phyloP scores from a whole-genome alignment of 2,113 vertebrate genomes.

The Nycticorax nycticorax region DNA sequence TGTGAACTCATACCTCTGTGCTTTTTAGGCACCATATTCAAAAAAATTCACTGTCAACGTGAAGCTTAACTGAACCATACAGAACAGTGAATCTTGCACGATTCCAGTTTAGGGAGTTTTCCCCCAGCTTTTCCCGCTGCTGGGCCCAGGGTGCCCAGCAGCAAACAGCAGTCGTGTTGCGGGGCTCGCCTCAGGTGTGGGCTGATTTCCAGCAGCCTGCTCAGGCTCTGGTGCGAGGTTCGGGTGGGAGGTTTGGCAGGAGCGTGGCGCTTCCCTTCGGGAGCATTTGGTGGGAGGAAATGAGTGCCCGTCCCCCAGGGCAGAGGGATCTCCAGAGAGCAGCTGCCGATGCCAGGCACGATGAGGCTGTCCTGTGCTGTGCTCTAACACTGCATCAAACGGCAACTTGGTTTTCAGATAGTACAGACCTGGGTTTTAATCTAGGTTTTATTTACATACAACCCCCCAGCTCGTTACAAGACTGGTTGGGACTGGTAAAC shows the following conservation, averaged over 20 bases:
- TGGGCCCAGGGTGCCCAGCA: not conserved
- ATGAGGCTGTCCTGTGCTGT: not conserved
- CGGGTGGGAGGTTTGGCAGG: not conserved
- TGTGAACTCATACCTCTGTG: not conserved
- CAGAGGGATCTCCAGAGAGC: not conserved
- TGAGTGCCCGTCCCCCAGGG: not conserved
- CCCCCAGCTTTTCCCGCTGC: not conserved
- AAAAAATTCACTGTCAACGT: not conserved
- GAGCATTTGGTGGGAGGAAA: not conserved
- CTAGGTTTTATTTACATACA: not conserved
- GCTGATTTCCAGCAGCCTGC: not conserved
- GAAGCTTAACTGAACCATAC: not conserved
- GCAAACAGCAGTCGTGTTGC: rapidly evolving
- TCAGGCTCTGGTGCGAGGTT: not conserved
- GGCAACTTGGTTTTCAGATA: not conserved
- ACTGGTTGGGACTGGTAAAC: not conserved
- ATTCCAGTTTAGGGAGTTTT: not conserved
- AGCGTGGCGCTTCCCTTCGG: rapidly evolving
- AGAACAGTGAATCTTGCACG: not conserved
- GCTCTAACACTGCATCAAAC: not conserved
- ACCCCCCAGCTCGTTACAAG: rapidly evolving
- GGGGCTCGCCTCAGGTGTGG: not conserved
- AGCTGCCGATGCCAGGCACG: rapidly evolving
- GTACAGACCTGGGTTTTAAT: not conserved
- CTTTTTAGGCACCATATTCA: not conserved